Conservation (phyloP, 2,797 vertebrate species). For the Leptodactylus fallax region DNA sequence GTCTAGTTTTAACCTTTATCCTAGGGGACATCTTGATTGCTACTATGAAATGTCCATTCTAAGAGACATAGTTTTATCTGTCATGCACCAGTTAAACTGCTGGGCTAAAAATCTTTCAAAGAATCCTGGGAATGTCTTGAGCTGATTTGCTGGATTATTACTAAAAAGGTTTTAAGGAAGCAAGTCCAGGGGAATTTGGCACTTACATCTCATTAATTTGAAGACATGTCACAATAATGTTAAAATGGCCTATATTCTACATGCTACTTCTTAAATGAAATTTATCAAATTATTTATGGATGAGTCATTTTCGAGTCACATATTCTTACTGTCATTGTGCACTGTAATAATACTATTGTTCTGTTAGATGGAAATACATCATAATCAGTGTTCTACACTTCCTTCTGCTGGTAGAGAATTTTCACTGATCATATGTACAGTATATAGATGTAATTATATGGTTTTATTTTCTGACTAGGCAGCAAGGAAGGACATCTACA, state of each 20-base stretch:
- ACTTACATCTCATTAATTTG: constrained; percentile 49
- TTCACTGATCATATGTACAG: not conserved
- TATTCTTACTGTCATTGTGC: not conserved
- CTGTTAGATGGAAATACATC: not conserved
- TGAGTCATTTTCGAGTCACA: constrained; percentile 19
- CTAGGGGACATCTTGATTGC: not conserved
- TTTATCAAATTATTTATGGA: not conserved
- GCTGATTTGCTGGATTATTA: constrained; percentile 41
- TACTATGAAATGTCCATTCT: constrained; percentile 26
- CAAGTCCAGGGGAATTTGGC: constrained; percentile 36
- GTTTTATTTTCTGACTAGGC: not conserved
- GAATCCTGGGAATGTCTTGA: constrained; percentile 31
- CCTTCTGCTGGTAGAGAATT: not conserved
- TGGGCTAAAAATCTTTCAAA: constrained; percentile 33
- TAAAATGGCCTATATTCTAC: constrained; percentile 48
- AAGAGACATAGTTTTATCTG: not conserved
- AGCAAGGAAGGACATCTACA: not conserved
- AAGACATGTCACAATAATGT: constrained; percentile 43
- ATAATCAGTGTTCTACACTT: not conserved
- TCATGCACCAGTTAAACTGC: not conserved
- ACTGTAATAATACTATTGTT: constrained; percentile 11
- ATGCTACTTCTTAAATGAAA: constrained; percentile 28
- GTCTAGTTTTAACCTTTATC: not conserved
- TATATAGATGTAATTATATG: not conserved
- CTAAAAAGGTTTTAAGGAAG: constrained; percentile 36